phyloP scores from a whole-genome alignment of 2,113 vertebrate genomes.

The Phalacrocorax brasilianus region DNA sequence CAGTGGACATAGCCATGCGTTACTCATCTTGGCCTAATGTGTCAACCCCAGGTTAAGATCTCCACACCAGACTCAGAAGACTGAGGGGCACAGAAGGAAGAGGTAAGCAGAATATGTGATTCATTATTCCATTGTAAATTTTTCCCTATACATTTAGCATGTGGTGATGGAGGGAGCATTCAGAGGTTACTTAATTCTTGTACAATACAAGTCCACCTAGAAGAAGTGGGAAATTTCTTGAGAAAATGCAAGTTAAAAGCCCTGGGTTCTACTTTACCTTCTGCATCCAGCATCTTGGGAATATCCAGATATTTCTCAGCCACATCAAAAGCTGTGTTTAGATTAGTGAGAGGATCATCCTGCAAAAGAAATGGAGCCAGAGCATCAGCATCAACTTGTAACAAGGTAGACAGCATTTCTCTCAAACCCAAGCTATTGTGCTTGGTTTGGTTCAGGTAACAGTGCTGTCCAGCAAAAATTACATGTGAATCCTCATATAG shows the following conservation, averaged over 20 bases:
- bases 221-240: slow-evolving; percentile 27
- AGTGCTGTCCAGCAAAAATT: neutral
- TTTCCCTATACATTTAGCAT: neutral
- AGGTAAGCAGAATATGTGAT: neutral
- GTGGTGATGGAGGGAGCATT: neutral
- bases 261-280: slow-evolving; percentile 79
- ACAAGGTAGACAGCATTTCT: neutral
- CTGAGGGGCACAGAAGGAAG: neutral
- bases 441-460: neutral
- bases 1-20: neutral
- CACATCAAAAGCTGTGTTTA: slow-evolving; percentile 94
- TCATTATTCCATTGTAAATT: neutral
- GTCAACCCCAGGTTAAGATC: neutral
- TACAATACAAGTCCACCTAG: slow-evolving; percentile 33
- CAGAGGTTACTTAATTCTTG: neutral
- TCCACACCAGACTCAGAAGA: neutral
- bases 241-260: neutral
- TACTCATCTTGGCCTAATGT: neutral
- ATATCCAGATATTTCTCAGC: slow-evolving; percentile 94
- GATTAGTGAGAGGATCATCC: slow-evolving; percentile 92
- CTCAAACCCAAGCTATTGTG: neutral
- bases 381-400: neutral
- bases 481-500: neutral
- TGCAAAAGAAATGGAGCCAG: slow-evolving; percentile 51
- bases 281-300: slow-evolving; percentile 94